Evolutionary conservation across 2,797 vertebrate genomes (phyloP), one percentile per base, ranked within the genome.

Genomic region (Poecilia wingei): DNA sequence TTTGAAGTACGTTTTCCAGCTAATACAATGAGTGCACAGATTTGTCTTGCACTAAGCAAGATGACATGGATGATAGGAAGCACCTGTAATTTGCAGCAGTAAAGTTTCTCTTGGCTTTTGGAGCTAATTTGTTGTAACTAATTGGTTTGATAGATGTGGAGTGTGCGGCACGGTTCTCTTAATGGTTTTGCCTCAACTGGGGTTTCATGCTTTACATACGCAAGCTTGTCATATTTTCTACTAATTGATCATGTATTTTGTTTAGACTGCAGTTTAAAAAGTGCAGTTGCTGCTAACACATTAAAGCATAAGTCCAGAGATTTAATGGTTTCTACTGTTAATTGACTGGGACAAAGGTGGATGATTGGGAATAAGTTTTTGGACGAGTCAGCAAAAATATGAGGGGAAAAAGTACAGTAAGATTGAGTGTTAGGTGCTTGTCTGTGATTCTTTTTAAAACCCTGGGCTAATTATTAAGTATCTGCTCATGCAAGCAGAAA

Each of bases 71-170:
- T 74, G 75, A 87, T 57, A 13, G 45, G 64, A 43, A 85, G 85
- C 84, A 92, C 82, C 80, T 89, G 89, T 82, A 80, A 75, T 59
- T 28, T 55, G 39, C 64, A 45, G 6, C 39, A 18, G 68, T 22
- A 46, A 45, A 70, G 47, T 73, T 78, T 75, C 41, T 69, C 70
- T 72, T 74, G 73, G 20, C 20, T 33, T 69, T 69, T 75, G 69
- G 73, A 31, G 79, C 77, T 88, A 82, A 72, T 78, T 3, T 1
- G 66, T 61, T 43, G 85, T 89, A 89, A 88, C 87, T 61, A 66
- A 64, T 53, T 16, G 6, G 31, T 82, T 84, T 84, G 87, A 89
- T 85, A 87, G 83, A 81, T 86, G 74, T 76, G 33, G 77, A 84
- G 82, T 77, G 70, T 81, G 66, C 59, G 77, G 74, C 75, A 78